phyloP scores from a whole-genome alignment of 92 coral and sea anemone genomes.

The Scolanthus callimorphus region DNA sequence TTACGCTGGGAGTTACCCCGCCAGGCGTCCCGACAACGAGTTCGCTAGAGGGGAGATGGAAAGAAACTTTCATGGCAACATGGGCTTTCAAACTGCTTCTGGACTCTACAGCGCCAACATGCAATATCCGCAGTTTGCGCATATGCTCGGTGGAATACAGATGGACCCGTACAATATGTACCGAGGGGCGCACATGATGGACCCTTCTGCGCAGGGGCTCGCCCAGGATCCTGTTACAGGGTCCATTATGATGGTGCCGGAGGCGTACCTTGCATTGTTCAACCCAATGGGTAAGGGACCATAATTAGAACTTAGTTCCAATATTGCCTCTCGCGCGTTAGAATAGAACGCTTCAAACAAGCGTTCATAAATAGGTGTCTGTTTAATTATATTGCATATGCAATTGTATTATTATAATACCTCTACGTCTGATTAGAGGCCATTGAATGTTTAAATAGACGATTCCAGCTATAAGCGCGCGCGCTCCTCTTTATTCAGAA shows the following conservation, averaged over 20 bases:
- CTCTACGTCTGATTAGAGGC: too few relatives aligned
- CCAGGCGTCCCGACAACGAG: conserved; percentile 15
- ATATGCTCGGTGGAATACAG: conserved; percentile 19
- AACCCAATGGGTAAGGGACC: conserved; percentile 58
- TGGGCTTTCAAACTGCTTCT: neutral
- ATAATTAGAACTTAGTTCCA: too few relatives aligned
- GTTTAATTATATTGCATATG: too few relatives aligned
- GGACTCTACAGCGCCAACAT: conserved; percentile 1
- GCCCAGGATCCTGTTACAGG: conserved; percentile 71
- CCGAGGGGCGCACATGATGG: conserved; percentile 55
- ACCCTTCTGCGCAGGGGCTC: conserved; percentile 55
- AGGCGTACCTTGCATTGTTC: conserved; percentile 30
- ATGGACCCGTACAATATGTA: conserved; percentile 37
- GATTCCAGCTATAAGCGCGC: too few relatives aligned
- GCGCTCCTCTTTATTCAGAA: too few relatives aligned
- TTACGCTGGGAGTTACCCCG: conserved; percentile 12
- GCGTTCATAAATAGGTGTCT: too few relatives aligned
- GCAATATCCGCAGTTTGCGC: conserved; percentile 7
- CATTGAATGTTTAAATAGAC: too few relatives aligned
- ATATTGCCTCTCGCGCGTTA: too few relatives aligned
- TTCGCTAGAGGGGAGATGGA: conserved; percentile 13
- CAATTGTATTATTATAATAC: too few relatives aligned
- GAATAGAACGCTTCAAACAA: too few relatives aligned
- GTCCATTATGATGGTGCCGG: conserved; percentile 53
- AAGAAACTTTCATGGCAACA: conserved; percentile 1